Conservation (phyloP, 2,113 vertebrate species). For the Rhadina sibilatrix region DNA sequence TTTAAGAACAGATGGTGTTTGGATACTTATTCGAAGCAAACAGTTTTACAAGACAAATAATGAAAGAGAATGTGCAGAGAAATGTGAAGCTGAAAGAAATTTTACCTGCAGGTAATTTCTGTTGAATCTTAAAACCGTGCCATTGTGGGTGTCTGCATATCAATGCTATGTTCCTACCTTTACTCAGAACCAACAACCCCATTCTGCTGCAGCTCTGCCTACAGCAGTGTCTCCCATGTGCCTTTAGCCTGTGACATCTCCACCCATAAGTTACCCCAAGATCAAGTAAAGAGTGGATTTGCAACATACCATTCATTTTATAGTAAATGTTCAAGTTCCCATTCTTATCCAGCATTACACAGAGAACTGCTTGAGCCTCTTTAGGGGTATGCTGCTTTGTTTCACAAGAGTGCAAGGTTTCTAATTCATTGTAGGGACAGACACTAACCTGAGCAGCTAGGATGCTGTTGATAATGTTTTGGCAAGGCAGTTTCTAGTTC, state of each 20-base stretch:
- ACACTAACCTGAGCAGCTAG: not conserved
- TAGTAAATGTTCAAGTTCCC: not conserved
- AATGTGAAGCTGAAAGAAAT: conserved; percentile 69
- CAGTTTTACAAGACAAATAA: not conserved
- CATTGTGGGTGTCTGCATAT: not conserved
- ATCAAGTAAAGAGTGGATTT: not conserved
- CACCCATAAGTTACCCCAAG: not conserved
- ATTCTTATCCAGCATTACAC: rapidly evolving
- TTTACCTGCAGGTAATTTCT: conserved; percentile 76
- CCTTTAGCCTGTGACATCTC: not conserved
- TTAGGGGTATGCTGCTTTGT: not conserved
- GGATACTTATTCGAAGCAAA: conserved; percentile 22
- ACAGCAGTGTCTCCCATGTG: not conserved
- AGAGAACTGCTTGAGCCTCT: not conserved
- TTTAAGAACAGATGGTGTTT: conserved; percentile 71
- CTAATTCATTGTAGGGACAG: not conserved
- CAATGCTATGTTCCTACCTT: not conserved
- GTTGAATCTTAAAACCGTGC: not conserved
- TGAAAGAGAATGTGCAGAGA: conserved; percentile 52
- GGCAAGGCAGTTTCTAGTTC: not conserved
- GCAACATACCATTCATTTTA: not conserved
- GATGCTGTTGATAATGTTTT: not conserved
- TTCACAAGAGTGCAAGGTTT: not conserved
- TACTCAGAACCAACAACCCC: not conserved
- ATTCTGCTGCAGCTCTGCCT: not conserved